Percentiles rank a stretch among this genome's conserved stretches.
Evolutionary conservation across 30 jellyfish, hydroid and myxozoan genomes (phyloP).

Genomic region (Aurelia aurita complex sp. Pacific): DNA sequence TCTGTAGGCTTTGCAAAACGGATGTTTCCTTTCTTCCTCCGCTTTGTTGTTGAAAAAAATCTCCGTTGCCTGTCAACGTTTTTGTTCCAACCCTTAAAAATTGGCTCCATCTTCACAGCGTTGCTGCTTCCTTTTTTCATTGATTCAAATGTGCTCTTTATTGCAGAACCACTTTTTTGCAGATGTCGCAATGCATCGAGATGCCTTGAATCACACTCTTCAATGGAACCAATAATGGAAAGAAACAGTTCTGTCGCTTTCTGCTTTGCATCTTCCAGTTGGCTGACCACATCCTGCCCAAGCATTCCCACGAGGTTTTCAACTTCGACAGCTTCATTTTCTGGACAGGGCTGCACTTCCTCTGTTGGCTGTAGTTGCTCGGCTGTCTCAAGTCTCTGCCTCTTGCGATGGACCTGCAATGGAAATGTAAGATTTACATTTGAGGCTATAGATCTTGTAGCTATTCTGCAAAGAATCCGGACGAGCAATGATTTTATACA

Average conservation of each 20-base stretch:
- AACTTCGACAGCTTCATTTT: not conserved
- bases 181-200: not conserved
- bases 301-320: not conserved
- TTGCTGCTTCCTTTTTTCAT: not conserved
- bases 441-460: no score
- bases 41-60: conserved; percentile 23
- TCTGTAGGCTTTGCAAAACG: conserved; percentile 35
- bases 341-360: not conserved
- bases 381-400: not conserved
- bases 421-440: no score
- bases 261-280: conserved; percentile 1
- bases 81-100: not conserved
- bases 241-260: conserved; percentile 1
- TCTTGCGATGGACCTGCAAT: not conserved
- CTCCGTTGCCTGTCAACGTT: conserved; percentile 16
- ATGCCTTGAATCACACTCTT: not conserved
- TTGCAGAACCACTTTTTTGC: conserved; percentile 10
- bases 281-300: not conserved
- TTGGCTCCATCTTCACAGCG: conserved; percentile 1
- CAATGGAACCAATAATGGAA: conserved; percentile 25
- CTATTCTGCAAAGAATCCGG: no score
- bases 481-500: no score
- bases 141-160: conserved; percentile 10
- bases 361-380: not conserved
- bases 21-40: conserved; percentile 23